A percentile compares a stretch with the other conserved stretches of the same genome.
Evolutionary conservation across 2,888 invertebrate genomes (phyloP).

Genomic region (Carterocephalus palaemon): DNA sequence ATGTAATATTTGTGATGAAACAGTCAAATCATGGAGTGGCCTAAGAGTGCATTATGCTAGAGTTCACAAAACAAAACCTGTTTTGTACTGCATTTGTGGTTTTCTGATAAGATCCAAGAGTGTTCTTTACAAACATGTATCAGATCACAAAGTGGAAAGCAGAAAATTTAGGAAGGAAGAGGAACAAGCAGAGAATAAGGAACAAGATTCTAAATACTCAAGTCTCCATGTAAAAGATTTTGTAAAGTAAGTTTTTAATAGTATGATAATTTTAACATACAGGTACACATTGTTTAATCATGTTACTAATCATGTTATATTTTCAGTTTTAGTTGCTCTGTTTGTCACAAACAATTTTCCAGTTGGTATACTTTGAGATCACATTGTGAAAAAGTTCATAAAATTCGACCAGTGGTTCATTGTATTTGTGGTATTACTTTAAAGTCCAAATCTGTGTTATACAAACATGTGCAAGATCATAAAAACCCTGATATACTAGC

Average conservation of each 20-base stretch:
- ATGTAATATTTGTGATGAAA: conserved; percentile 55
- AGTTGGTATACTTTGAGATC: conserved; percentile 71
- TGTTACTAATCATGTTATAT: not conserved
- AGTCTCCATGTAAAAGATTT: conserved; percentile 61
- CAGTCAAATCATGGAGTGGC: conserved; percentile 54
- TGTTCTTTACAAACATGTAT: conserved; percentile 65
- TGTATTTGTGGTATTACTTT: conserved; percentile 71
- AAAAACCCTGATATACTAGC: conserved; percentile 68
- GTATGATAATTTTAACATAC: conserved; percentile 7
- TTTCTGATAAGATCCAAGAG: conserved; percentile 60
- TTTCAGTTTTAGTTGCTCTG: conserved; percentile 64
- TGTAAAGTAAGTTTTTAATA: conserved; percentile 52
- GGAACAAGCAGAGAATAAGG: conserved; percentile 41
- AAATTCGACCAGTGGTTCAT: conserved; percentile 57
- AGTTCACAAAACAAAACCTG: conserved; percentile 54
- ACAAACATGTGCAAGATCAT: conserved; percentile 75
- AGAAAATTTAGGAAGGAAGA: conserved; percentile 46
- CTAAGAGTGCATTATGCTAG: conserved; percentile 52
- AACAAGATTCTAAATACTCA: conserved; percentile 47
- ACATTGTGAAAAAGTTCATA: conserved; percentile 59
- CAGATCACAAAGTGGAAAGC: conserved; percentile 58
- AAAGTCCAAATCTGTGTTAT: conserved; percentile 73
- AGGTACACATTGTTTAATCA: not conserved
- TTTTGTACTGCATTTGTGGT: conserved; percentile 61
- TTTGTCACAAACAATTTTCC: conserved; percentile 59